Evolutionary conservation across 2,113 vertebrate species (phyloP).

Genomic region (Tupaia tana): DNA sequence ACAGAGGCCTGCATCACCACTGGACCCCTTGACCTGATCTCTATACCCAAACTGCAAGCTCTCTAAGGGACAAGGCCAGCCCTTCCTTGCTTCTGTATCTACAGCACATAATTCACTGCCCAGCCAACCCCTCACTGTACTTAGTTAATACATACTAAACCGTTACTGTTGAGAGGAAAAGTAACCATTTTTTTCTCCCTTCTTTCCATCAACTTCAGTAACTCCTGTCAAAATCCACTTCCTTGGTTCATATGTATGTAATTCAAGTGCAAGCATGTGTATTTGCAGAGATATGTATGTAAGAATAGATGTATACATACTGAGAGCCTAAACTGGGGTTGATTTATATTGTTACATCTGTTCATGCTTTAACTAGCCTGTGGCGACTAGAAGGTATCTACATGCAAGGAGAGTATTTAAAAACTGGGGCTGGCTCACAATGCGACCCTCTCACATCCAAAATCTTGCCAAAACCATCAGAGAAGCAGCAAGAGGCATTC

Average conservation of each 20-base stretch:
- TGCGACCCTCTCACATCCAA: neutral
- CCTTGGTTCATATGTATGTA: conserved; percentile 29
- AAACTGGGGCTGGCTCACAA: neutral
- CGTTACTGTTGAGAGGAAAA: neutral
- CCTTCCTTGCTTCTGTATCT: neutral
- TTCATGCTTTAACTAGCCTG: neutral
- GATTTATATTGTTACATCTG: neutral
- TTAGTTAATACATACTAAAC: neutral
- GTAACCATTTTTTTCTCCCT: neutral
- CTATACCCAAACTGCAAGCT: neutral
- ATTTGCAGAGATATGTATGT: neutral
- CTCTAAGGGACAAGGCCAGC: neutral
- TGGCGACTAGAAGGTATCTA: neutral
- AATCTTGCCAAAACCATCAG: neutral
- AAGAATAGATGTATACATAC: neutral
- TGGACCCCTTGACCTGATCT: neutral
- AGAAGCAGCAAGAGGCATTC: neutral
- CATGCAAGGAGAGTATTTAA: conserved; percentile 15
- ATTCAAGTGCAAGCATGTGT: neutral
- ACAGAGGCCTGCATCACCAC: no score
- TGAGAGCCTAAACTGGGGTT: neutral
- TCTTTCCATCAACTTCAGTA: neutral
- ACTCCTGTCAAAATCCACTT: neutral
- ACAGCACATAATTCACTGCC: neutral
- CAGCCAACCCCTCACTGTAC: neutral